Conservation (phyloP, 53 echinoderm and acorn worm species). For the Hippasteria phrygiana region DNA sequence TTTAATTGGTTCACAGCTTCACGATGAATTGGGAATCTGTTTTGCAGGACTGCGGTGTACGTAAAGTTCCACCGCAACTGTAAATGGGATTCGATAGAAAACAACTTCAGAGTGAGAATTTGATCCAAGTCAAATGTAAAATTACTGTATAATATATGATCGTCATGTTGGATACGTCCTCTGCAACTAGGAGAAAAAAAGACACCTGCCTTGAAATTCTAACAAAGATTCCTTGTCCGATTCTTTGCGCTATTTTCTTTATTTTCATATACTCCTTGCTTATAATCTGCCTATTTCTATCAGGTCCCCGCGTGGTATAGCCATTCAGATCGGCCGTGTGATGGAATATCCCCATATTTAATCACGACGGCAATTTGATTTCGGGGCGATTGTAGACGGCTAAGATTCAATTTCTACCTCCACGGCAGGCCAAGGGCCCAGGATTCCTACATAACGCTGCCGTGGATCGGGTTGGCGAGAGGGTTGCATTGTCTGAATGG, state of each 20-base stretch:
- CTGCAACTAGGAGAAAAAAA: no score
- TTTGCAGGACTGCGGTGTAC: no score
- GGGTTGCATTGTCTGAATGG: slow-evolving; percentile 40
- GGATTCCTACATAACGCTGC: slow-evolving; percentile 31
- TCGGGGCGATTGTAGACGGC: slow-evolving; percentile 31
- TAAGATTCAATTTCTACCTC: slow-evolving; percentile 41
- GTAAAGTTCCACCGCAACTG: no score
- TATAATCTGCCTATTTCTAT: neutral
- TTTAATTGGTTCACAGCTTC: no score
- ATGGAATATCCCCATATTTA: slow-evolving; percentile 48
- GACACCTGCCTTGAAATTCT: neutral
- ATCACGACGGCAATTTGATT: slow-evolving; percentile 54
- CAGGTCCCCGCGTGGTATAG: neutral
- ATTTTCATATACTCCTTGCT: no score
- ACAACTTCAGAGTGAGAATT: neutral
- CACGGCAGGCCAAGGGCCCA: neutral
- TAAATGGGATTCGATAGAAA: no score
- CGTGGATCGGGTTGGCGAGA: slow-evolving; percentile 7
- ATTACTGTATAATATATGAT: no score
- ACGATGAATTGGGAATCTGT: no score
- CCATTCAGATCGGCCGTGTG: slow-evolving; percentile 15
- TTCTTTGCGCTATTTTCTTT: no score
- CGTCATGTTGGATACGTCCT: no score
- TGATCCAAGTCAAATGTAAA: no score
- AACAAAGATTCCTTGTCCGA: neutral